These are phyloP conservation scores for Grammomys surdaster DNA, from an alignment of 2,113 vertebrate genomes.

Conservation along the genomic window DNA sequence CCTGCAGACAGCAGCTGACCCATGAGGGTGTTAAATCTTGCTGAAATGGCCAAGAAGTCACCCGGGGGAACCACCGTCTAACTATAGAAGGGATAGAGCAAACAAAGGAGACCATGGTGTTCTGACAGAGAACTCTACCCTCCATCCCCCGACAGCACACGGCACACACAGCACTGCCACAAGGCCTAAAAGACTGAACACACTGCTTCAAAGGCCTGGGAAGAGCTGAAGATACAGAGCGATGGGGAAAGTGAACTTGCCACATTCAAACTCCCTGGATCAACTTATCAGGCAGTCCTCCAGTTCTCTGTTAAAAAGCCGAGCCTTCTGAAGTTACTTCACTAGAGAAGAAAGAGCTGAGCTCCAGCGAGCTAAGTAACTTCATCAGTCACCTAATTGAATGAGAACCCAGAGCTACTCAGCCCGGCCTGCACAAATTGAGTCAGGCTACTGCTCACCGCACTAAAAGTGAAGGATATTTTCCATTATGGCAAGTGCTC, in stretches of 20 bases:
- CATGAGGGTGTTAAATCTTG: neutral
- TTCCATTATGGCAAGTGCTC: conserved; percentile 82
- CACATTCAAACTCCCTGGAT: neutral
- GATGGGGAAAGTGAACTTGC: neutral
- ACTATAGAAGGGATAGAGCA: neutral
- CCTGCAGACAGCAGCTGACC: neutral
- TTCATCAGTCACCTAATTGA: conserved; percentile 82
- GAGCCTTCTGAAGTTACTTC: conserved; percentile 13
- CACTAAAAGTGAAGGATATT: conserved; percentile 83
- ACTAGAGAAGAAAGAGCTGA: conserved; percentile 38
- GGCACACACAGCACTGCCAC: neutral
- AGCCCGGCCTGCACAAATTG: conserved; percentile 80
- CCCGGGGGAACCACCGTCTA: neutral
- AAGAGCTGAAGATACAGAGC: neutral
- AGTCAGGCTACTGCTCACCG: conserved; percentile 48
- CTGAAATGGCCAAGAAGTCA: conserved; percentile 22
- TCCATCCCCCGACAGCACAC: neutral
- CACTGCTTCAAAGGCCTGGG: neutral
- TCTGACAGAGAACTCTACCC: neutral
- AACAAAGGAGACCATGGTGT: neutral
- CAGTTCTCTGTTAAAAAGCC: neutral
- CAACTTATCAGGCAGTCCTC: conserved; percentile 6
- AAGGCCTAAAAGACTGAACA: neutral
- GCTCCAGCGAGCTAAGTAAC: conserved; percentile 65
- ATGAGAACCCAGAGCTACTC: conserved; percentile 80